Conservation (phyloP, 2,113 vertebrate genomes). For the Poeciliopsis retropinna region DNA sequence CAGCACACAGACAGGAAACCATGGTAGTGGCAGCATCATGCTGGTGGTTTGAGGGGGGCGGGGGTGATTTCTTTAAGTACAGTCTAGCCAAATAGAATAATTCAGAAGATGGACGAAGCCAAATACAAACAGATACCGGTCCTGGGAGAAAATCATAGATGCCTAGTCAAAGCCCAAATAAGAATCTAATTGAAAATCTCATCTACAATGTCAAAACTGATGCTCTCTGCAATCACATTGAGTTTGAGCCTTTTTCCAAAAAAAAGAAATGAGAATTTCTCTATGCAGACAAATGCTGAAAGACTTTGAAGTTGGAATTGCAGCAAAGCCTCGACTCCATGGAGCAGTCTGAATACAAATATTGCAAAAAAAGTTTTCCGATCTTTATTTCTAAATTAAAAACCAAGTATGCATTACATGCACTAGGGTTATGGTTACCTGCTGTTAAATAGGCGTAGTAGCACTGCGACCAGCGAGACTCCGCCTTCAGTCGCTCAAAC, state of each 20-base stretch:
- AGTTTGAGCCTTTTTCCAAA: too few relatives aligned
- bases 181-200: too few relatives aligned
- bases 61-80: neutral
- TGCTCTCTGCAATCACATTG: too few relatives aligned
- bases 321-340: neutral
- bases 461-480: conserved; percentile 96
- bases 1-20: neutral
- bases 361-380: too few relatives aligned
- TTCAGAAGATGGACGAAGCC: neutral
- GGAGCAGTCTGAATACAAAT: neutral
- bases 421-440: too few relatives aligned
- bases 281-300: neutral
- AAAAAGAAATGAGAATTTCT: neutral
- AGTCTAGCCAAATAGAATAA: neutral
- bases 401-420: conserved; percentile 1
- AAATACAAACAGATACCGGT: neutral
- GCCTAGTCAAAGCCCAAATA: neutral
- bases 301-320: neutral
- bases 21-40: neutral
- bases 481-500: conserved; percentile 91
- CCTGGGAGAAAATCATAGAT: neutral
- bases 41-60: neutral
- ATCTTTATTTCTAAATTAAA: neutral
- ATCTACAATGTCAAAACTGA: too few relatives aligned
- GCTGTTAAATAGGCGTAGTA: conserved; percentile 95